Evolutionary conservation across 1,140 invertebrate genomes (phyloP).

Genomic region (Globodera ellingtonae): DNA sequence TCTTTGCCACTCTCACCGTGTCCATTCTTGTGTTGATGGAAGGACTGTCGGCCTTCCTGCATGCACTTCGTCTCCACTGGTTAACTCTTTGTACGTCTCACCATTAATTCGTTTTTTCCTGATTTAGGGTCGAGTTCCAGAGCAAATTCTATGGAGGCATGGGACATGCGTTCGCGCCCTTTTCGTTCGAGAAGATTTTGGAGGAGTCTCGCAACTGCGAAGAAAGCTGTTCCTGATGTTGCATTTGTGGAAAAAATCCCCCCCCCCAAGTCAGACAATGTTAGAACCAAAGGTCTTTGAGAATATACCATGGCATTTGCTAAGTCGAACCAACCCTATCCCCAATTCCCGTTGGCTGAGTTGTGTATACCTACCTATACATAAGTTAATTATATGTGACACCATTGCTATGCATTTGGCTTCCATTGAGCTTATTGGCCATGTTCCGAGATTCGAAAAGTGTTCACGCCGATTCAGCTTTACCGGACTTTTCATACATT

Average conservation of each 20-base stretch:
- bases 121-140: constrained; percentile 89
- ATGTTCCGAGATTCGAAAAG: background rate
- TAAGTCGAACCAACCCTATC: background rate
- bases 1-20: constrained; percentile 83
- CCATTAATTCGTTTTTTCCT: background rate
- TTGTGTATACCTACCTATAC: too few relatives aligned
- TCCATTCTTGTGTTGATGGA: constrained; percentile 91
- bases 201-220: constrained; percentile 64
- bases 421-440: background rate
- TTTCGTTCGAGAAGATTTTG: constrained; percentile 89
- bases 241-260: background rate
- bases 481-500: background rate
- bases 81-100: constrained; percentile 67
- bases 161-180: constrained; percentile 88
- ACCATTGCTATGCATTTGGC: background rate
- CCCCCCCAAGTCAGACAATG: background rate
- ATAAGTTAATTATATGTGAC: too few relatives aligned
- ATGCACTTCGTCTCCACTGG: constrained; percentile 97
- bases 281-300: background rate
- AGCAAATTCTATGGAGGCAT: constrained; percentile 84
- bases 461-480: background rate
- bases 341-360: too few relatives aligned
- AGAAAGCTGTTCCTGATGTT: constrained; percentile 36
- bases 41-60: constrained; percentile 94
- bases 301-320: background rate